phyloP scores from a whole-genome alignment of 2,113 vertebrate species.

The Spilogale gracilis region DNA sequence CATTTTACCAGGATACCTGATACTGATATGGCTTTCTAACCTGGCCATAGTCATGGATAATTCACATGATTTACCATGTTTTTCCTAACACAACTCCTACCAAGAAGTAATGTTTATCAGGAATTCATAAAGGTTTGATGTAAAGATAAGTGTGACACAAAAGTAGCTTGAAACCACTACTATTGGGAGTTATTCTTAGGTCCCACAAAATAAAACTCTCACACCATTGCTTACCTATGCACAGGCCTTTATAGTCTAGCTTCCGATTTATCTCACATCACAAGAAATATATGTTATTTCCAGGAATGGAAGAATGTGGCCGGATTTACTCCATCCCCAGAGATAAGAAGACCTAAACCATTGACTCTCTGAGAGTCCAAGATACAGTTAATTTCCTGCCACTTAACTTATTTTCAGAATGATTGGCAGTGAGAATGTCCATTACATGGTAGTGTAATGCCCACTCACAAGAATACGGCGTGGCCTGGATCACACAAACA shows the following conservation, averaged over 20 bases:
- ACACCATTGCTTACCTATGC: neutral
- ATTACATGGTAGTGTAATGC: neutral
- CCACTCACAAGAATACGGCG: neutral
- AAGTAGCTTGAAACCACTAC: neutral
- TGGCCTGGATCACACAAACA: neutral
- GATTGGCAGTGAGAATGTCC: neutral
- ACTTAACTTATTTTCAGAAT: neutral
- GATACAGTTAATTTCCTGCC: neutral
- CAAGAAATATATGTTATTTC: neutral
- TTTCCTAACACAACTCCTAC: neutral
- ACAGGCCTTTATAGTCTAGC: neutral
- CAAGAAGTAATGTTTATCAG: neutral
- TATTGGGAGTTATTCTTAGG: neutral
- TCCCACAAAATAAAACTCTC: neutral
- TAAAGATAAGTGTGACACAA: neutral
- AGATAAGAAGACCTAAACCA: neutral
- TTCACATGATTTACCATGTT: neutral
- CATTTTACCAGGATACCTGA: neutral
- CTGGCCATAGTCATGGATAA: neutral
- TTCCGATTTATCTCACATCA: neutral
- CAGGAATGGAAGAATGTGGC: neutral
- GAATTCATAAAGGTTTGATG: neutral
- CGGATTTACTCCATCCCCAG: neutral
- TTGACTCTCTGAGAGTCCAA: neutral
- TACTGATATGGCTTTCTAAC: neutral